Evolutionary conservation across 2,888 invertebrate species (phyloP), one percentile per base, ranked within the genome.

Genomic region (Elaeidobius kamerunicus): DNA sequence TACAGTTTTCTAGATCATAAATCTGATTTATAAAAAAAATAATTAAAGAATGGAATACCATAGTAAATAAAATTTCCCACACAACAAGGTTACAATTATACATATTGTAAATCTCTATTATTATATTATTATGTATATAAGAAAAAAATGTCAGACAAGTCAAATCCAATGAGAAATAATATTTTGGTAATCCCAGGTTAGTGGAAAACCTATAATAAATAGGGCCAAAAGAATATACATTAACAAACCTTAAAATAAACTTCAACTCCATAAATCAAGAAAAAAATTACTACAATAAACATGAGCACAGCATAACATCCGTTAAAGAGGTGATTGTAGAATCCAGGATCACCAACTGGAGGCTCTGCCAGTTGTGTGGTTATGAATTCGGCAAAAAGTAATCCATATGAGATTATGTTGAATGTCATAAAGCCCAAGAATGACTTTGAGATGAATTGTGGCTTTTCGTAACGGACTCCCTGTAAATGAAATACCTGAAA

Each of bases 181-280:
- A n/a, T n/a, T n/a, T n/a, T n/a, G n/a, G n/a, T n/a, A n/a, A n/a
- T n/a, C n/a, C n/a, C n/a, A n/a, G n/a, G n/a, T n/a, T n/a, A n/a
- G n/a, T n/a, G n/a, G n/a, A n/a, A n/a, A n/a, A n/a, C n/a, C n/a
- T n/a, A n/a, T n/a, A n/a, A n/a, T n/a, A n/a, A n/a, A n/a, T n/a
- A n/a, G n/a, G n/a, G n/a, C n/a, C n/a, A 3, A 6, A 6, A 30
- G 11, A 6, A 30, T 11, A 30, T 27, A 30, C 30, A 23, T 19
- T n/a, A n/a, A 16, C 51, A 4, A 11, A 90, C 89, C 83, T 93
- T 94, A 69, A 95, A 93, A 73, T 85, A 95, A 6, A 95, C 93
- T 75, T 94, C 93, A 15, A 94, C 89, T 40, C 95, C 94, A 72
- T 94, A 95, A 61, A 93, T 91, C 44, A 95, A 82, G 75, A 94